Evolutionary conservation across 2,888 invertebrate genomes (phyloP).

Genomic region (Stenodema calcarata): DNA sequence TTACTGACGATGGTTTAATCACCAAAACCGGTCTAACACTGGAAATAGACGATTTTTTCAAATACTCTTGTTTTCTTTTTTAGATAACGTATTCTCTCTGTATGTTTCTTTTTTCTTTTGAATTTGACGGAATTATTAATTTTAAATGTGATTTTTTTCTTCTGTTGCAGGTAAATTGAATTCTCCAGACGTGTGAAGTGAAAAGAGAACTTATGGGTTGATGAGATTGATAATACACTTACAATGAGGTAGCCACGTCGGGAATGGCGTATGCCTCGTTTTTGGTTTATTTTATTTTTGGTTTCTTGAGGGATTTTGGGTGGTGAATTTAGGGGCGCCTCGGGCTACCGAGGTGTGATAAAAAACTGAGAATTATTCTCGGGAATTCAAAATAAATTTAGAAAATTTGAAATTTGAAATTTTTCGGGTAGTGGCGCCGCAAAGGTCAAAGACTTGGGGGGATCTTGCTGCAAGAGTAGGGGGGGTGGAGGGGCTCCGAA

Average conservation of each 20-base stretch:
- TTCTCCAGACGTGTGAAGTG: not conserved
- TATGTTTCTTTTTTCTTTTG: too few relatives aligned
- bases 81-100: too few relatives aligned
- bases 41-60: too few relatives aligned
- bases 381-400: not conserved
- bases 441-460: slow-evolving; percentile 46
- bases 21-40: too few relatives aligned
- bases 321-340: not conserved
- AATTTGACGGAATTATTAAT: too few relatives aligned
- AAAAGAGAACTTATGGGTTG: slow-evolving; percentile 3
- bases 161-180: slow-evolving; percentile 24
- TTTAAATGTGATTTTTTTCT: not conserved
- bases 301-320: not conserved
- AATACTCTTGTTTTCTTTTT: too few relatives aligned
- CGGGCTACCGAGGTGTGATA: not conserved
- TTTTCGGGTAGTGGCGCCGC: not conserved
- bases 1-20: too few relatives aligned
- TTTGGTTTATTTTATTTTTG: not conserved
- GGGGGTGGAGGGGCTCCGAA: slow-evolving; percentile 46
- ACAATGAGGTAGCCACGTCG: slow-evolving; percentile 22
- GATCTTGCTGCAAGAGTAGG: slow-evolving; percentile 47
- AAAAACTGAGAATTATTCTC: too few relatives aligned
- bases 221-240: not conserved
- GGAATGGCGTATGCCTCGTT: not conserved
- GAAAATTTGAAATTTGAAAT: not conserved